Evolutionary conservation across 2,113 vertebrate genomes (phyloP), one percentile per base, ranked within the genome.

Genomic region (Equus przewalskii): DNA sequence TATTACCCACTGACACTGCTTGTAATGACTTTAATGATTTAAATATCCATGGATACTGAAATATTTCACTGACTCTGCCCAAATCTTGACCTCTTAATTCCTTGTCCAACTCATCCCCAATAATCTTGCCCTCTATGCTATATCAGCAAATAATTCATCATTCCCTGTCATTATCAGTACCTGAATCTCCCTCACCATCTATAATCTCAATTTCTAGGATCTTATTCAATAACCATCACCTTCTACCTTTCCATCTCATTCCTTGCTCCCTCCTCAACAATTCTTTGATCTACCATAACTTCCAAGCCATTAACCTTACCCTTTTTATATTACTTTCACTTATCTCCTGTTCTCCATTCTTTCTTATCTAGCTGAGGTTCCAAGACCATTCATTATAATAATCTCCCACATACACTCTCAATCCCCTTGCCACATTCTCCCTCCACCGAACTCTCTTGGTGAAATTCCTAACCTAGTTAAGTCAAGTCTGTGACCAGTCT

Each of bases 131-230:
- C 9, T 65, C 24, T 76, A 26, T 10, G 15, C 30, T n/a, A 49
- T n/a, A 30, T 76, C 22, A 56, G 51, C 14, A 84, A 70, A 54
- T 70, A 51, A 54, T 21, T 54, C 88, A 69, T 80, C 56, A 62
- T 70, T 60, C 15, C 62, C 44, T 51, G 7, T 62, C 72, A 79
- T 33, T 79, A 15, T 6, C 69, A 78, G 10, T 36, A 69, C 49
- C 33, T 70, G 10, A 49, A 67, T 7, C 2, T 0, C 16, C 70
- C 36, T 70, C 33, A 33, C 49, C 49, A 70, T 21, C 18, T 26
- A 51, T 54, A 91, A 51, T 62, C 60, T 95, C 44, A 84, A 67
- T 84, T 60, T 85, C 49, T 91, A 78, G 80, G 60, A 82, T 65
- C 62, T 84, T 54, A 51, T 36, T 70, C 41, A 33, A 49, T 14